Conservation (phyloP, 2,888 invertebrate genomes). For the Strigamia maritima region DNA sequence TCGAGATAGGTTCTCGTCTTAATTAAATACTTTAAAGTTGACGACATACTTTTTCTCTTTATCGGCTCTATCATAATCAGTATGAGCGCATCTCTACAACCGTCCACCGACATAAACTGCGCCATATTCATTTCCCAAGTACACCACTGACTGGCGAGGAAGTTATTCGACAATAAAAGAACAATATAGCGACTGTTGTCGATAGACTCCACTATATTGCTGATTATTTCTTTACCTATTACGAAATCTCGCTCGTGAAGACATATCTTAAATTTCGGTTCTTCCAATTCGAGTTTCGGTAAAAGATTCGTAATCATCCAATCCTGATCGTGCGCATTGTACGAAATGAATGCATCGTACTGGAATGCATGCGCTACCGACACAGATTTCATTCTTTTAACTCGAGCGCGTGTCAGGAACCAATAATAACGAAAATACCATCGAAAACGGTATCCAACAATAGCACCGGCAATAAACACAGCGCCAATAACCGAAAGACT, state of each 20-base stretch:
- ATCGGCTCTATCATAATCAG: constrained; percentile 65
- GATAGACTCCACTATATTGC: constrained; percentile 68
- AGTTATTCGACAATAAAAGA: constrained; percentile 63
- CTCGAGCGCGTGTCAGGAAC: constrained; percentile 58
- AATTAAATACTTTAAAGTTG: constrained; percentile 65
- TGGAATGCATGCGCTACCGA: constrained; percentile 46
- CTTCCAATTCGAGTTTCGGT: constrained; percentile 61
- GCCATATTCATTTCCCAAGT: constrained; percentile 70
- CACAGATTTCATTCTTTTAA: constrained; percentile 42
- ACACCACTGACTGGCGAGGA: constrained; percentile 68
- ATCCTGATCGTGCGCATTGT: constrained; percentile 62
- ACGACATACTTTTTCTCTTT: constrained; percentile 60
- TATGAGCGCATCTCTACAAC: constrained; percentile 62
- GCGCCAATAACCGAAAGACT: constrained; percentile 33
- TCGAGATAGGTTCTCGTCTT: constrained; percentile 66
- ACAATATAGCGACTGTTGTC: constrained; percentile 64
- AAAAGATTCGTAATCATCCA: constrained; percentile 65
- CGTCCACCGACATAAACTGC: constrained; percentile 56
- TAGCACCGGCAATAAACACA: constrained; percentile 40
- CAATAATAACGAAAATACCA: constrained; percentile 60
- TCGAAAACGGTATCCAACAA: constrained; percentile 57
- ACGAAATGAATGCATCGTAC: constrained; percentile 69
- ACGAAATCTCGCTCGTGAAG: constrained; percentile 69
- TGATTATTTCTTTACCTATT: constrained; percentile 67
- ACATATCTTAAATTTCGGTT: constrained; percentile 59